Evolutionary conservation across 1,140 invertebrate species (phyloP).

Genomic region (Trichogramma pretiosum): DNA sequence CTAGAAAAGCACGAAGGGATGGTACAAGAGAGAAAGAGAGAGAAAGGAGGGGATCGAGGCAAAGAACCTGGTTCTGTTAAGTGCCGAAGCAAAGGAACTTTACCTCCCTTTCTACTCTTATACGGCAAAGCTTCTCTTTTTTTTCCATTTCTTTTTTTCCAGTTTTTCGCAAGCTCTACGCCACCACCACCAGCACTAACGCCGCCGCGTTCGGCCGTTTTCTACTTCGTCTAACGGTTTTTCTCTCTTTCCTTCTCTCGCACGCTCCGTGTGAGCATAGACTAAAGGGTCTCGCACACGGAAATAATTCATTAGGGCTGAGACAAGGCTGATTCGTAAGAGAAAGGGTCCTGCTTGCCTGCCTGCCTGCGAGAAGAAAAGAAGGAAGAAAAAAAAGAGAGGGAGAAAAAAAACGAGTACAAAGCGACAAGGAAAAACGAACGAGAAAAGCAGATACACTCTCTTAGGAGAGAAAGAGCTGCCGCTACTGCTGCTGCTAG

Average conservation of each 20-base stretch:
- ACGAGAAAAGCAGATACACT: neutral
- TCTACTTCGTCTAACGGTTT: neutral
- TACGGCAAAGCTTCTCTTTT: neutral
- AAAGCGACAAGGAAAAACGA: constrained; percentile 6
- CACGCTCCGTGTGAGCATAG: too few species aligned
- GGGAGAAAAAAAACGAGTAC: neutral
- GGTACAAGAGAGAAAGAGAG: neutral
- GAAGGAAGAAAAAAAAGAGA: neutral
- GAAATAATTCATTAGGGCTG: constrained; percentile 21
- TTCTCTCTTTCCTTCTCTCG: constrained; percentile 9
- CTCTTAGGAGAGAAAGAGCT: neutral
- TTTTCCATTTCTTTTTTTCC: neutral
- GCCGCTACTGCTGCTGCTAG: neutral
- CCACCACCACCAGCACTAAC: too few species aligned
- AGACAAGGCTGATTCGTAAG: constrained; percentile 3
- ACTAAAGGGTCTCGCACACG: constrained; percentile 8
- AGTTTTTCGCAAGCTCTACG: too few species aligned
- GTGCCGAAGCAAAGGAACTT: constrained; percentile 11
- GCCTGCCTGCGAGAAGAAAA: neutral
- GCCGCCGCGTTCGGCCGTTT: too few species aligned
- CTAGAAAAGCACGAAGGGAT: too few species aligned
- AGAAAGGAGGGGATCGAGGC: too few species aligned
- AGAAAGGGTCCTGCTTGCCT: neutral
- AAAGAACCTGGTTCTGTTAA: constrained; percentile 11
- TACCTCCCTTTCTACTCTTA: neutral